These are phyloP conservation scores for Sorex araneus DNA, from an alignment of 2,113 vertebrate species.

Conservation along the genomic window DNA sequence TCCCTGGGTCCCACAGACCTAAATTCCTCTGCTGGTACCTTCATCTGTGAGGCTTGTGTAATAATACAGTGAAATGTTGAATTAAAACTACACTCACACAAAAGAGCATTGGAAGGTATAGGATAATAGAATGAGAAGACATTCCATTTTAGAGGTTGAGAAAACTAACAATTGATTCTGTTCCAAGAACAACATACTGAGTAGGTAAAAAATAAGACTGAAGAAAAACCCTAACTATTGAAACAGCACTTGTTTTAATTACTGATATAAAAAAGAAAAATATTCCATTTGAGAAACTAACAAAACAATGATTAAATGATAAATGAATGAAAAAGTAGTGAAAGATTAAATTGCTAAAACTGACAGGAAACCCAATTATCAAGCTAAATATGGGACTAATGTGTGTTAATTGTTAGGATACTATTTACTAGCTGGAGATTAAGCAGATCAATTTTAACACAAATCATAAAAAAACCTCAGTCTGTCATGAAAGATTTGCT, in stretches of 20 bases:
- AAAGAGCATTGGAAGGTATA: neutral
- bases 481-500: neutral
- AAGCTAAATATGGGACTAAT: neutral
- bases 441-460: neutral
- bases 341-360: neutral
- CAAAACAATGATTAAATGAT: neutral
- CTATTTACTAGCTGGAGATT: neutral
- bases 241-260: neutral
- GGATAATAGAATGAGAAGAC: neutral
- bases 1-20: too few species aligned
- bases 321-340: neutral
- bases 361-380: neutral
- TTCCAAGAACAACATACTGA: neutral
- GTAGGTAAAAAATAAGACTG: neutral
- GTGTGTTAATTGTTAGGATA: neutral
- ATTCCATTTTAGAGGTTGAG: neutral
- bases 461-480: neutral
- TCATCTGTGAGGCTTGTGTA: too few species aligned
- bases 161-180: neutral
- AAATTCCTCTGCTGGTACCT: too few species aligned
- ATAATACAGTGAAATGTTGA: neutral
- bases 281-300: slow-evolving; percentile 45
- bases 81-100: neutral
- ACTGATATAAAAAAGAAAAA: neutral
- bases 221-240: neutral